phyloP scores from a whole-genome alignment of 1,140 invertebrate species.

The Rhizoglyphus robini region DNA sequence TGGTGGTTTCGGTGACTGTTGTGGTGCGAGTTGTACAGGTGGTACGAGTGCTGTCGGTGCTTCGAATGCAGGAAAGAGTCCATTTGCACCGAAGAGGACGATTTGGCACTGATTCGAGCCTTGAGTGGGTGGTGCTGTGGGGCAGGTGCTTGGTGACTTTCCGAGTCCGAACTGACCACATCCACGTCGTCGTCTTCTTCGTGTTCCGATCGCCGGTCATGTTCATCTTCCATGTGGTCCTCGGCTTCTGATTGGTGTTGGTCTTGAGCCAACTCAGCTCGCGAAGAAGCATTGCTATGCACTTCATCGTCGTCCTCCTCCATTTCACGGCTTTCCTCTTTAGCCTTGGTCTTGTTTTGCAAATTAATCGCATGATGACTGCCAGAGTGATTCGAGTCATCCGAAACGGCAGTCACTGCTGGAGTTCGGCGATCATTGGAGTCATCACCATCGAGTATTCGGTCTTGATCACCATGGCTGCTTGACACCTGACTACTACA shows the following conservation, averaged over 20 bases:
- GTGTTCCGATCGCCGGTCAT: not conserved
- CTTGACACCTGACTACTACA: too few species aligned
- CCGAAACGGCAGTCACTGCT: not conserved
- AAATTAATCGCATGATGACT: not conserved
- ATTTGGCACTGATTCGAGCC: not conserved
- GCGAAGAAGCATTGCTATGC: too few species aligned
- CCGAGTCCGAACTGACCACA: conserved; percentile 3
- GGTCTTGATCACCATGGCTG: not conserved
- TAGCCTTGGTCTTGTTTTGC: not conserved
- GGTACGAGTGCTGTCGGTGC: not conserved
- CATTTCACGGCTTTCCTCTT: not conserved
- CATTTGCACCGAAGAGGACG: not conserved
- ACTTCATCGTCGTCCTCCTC: not conserved
- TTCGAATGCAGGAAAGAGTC: not conserved
- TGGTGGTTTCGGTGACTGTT: too few species aligned
- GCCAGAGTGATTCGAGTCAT: not conserved
- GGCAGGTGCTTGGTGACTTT: not conserved
- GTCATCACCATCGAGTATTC: not conserved
- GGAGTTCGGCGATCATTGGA: not conserved
- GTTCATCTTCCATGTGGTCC: not conserved
- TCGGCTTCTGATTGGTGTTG: too few species aligned
- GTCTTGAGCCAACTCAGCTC: too few species aligned
- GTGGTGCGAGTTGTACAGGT: too few species aligned
- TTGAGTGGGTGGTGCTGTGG: too few species aligned
- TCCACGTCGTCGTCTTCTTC: conserved; percentile 5